Evolutionary conservation across 1,140 invertebrate genomes (phyloP), one percentile per base, ranked within the genome.

Genomic region (Bombus difficillimus): DNA sequence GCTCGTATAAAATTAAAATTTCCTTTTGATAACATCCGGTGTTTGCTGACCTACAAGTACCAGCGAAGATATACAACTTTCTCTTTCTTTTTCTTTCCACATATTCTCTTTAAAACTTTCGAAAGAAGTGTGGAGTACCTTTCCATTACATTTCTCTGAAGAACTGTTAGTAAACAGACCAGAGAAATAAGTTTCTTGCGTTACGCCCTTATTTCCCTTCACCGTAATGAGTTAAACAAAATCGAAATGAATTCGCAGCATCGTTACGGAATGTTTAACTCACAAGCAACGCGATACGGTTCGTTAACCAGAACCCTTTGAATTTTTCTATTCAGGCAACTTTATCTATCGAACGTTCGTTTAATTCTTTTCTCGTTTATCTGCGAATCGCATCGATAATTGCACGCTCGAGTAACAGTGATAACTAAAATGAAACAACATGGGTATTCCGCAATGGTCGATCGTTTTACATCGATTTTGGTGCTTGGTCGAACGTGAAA

Each of bases 1-100:
- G 13, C 71, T n/a, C 25, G 81, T 18, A 53, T 22, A 53, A 76
- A 83, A 83, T 83, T 68, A 83, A 77, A 77, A 77, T 62, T 77
- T 62, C 34, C 28, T 37, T 77, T 77, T 77, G 53, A 77, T 28
- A 62, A 37, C 18, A 25, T 3, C 15, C 18, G 47, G 15, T 12
- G 28, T 53, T 53, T 53, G 47, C 18, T 8, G 28, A 62, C n/a
- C 15, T n/a, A 12, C 57, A 32, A 62, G 39, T 8, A 62, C 12
- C 53, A 37, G 18, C 28, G 22, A n/a, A 64, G 41, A 77, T 64
- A 41, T 64, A 28, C 64, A 62, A 62, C 39, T 71, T n/a, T n/a
- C 6, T 9, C 12, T 15, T 32, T 1, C 25, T 28, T 3, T 15
- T 6, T n/a, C 25, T 43, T 47, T 22, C 12, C 10, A 13, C 25